A percentile compares a stretch with the other conserved stretches of the same genome.
phyloP scores from a whole-genome alignment of 2,888 invertebrate species.

The Dryococelus australis region DNA sequence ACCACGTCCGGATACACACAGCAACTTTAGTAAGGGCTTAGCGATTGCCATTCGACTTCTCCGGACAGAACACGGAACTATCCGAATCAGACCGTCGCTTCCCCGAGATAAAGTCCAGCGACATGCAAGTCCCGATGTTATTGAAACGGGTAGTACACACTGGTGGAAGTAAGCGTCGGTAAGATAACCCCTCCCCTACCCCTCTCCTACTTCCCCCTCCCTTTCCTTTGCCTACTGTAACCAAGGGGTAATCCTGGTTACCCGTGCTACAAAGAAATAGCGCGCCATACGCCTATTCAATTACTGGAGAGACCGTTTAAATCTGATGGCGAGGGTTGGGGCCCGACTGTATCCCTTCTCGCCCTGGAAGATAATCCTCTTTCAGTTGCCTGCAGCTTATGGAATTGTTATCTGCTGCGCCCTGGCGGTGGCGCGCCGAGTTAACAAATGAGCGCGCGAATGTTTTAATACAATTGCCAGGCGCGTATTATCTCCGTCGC shows the following conservation, averaged over 20 bases:
- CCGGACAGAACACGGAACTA: no score
- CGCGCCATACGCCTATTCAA: conserved; percentile 44
- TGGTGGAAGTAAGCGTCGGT: not conserved
- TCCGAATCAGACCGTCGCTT: no score
- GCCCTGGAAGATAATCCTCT: conserved; percentile 22
- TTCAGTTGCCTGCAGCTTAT: conserved; percentile 43
- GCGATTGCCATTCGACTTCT: no score
- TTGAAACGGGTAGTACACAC: not conserved
- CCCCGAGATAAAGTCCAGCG: no score
- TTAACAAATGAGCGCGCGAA: conserved; percentile 43
- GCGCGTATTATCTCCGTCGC: not conserved
- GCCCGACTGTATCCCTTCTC: not conserved
- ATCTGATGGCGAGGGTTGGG: conserved; percentile 37
- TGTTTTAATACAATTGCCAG: conserved; percentile 41
- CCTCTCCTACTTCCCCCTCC: not conserved
- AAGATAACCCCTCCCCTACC: no score
- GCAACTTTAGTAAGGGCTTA: no score
- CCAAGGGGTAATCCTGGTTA: not conserved
- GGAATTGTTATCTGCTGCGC: conserved; percentile 47
- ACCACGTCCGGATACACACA: no score
- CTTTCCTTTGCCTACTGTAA: not conserved
- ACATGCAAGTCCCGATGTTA: not conserved
- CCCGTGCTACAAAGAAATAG: conserved; percentile 32
- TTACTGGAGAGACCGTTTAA: conserved; percentile 47
- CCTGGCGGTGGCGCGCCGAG: conserved; percentile 34